These are phyloP conservation scores for Trichonephila inaurata DNA, from an alignment of 1,140 invertebrate species.

Conservation along the genomic window DNA sequence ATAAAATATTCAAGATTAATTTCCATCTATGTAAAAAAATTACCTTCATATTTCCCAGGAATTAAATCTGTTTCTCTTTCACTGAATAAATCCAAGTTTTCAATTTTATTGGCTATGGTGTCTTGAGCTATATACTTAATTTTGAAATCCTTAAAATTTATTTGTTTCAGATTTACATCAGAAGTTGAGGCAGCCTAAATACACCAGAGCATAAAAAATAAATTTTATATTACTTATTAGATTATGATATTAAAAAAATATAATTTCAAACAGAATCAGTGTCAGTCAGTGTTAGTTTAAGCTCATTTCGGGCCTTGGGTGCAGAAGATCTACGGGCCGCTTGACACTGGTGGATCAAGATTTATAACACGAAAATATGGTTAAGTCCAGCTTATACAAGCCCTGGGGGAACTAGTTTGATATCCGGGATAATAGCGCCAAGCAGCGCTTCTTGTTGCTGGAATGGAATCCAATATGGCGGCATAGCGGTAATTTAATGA, in stretches of 20 bases:
- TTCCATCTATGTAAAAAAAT: background rate
- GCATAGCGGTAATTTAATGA: too few species aligned
- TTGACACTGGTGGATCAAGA: too few species aligned
- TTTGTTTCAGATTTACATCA: background rate
- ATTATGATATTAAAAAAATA: background rate
- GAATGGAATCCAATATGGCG: too few species aligned
- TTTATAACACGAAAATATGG: too few species aligned
- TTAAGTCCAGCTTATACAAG: too few species aligned
- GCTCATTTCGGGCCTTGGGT: too few species aligned
- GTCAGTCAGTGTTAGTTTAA: too few species aligned
- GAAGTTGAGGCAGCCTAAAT: background rate
- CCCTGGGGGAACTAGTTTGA: too few species aligned
- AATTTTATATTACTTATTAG: background rate
- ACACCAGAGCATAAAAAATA: background rate
- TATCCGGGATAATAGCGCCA: too few species aligned
- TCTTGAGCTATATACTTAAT: constrained; percentile 7
- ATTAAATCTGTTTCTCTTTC: constrained; percentile 23
- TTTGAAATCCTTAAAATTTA: background rate
- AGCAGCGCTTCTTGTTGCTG: too few species aligned
- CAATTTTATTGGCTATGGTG: background rate
- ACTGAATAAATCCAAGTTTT: background rate
- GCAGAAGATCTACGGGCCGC: too few species aligned
- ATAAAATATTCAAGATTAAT: background rate
- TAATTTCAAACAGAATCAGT: background rate
- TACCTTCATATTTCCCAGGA: constrained; percentile 61